Conservation (phyloP, 2,888 invertebrate species). For the Mechanitis messenoides region DNA sequence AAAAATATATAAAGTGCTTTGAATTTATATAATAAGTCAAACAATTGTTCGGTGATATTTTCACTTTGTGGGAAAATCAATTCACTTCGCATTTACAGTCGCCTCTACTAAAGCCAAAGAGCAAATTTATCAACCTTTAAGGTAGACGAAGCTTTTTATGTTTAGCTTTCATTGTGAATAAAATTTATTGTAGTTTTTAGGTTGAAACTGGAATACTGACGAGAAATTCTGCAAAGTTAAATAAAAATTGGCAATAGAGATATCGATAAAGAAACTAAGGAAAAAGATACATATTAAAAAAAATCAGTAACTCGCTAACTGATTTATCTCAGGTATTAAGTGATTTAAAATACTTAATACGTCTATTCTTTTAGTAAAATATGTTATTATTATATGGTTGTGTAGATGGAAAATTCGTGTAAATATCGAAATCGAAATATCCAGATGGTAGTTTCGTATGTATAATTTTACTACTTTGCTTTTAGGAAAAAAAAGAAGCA, state of each 20-base stretch:
- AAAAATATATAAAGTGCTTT: no score
- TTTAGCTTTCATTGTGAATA: not conserved
- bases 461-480: no score
- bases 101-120: slow-evolving; percentile 87
- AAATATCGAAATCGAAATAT: no score
- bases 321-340: slow-evolving; percentile 67
- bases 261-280: slow-evolving; percentile 66
- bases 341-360: not conserved
- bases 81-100: slow-evolving; percentile 86
- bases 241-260: slow-evolving; percentile 75
- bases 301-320: slow-evolving; percentile 62
- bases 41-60: slow-evolving; percentile 76
- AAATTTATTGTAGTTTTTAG: slow-evolving; percentile 35
- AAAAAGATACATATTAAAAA: slow-evolving; percentile 36
- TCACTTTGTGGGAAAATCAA: slow-evolving; percentile 87
- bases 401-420: no score
- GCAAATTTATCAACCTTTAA: slow-evolving; percentile 84
- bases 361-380: no score
- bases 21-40: slow-evolving; percentile 45
- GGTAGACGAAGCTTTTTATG: slow-evolving; percentile 37
- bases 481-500: no score
- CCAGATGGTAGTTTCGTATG: no score
- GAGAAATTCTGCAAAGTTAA: slow-evolving; percentile 85
- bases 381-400: no score
- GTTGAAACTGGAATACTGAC: slow-evolving; percentile 86